Base-by-base conservation (phyloP, 2,797 vertebrate genomes). In the Yasuhikotakia modesta region DNA sequence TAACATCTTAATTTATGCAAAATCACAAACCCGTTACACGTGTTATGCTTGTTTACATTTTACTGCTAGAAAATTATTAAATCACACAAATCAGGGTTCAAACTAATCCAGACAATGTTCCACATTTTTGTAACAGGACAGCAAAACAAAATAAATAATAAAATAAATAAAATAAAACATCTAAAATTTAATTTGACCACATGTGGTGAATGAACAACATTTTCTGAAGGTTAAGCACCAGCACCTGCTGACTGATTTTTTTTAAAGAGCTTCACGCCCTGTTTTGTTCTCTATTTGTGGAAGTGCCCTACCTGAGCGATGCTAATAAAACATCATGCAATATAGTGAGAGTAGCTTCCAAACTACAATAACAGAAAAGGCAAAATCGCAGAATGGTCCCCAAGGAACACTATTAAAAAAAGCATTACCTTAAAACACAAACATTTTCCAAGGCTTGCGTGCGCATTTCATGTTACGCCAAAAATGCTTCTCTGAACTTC, bases 401-500 rank as follows among this genome's bases (percentile, higher is more conserved):
- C 55, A 78, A 74, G 74, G 82, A 90, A 87, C 82, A 77, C 52
- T 78, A 70, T 76, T 69, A 81, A 85, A 83, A 76, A 39, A 39
- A 39, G 35, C 35, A 8, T 8, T 39, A 8, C 35, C 7, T 39
- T 39, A 39, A 8, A 39, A 82, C 57, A 84, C 32, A 70, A 76
- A 63, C 39, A 79, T 80, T 83, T 82, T 86, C 87, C 82, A 48
- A 70, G 72, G 85, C 83, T 80, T 65, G 85, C 85, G 83, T 87
- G 79, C 82, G 84, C 87, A 88, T 92, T 88, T 89, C 85, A 89
- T 90, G 87, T 87, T 88, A 87, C 84, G 35, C 86, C 82, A 58
- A 73, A 74, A 79, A 67, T 53, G 58, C 53, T 78, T 77, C 61
- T 60, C 32, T 73, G 58, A 70, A 77, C 69, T 74, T 80, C 69